These are phyloP conservation scores for Idaea dimidiata DNA, from an alignment of 2,888 invertebrate species.

Conservation along the genomic window DNA sequence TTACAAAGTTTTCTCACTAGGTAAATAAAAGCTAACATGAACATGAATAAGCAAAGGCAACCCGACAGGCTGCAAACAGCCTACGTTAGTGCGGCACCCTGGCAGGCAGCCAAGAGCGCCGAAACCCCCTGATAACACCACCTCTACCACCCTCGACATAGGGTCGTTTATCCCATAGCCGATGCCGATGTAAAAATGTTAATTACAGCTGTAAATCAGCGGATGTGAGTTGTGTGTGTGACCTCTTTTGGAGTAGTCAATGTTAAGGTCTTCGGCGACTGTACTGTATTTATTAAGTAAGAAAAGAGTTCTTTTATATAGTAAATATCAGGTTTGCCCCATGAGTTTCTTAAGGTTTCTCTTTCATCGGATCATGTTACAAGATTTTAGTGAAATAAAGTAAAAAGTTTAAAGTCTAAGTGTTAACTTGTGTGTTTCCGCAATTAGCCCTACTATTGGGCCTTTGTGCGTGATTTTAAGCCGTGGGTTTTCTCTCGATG, in stretches of 20 bases:
- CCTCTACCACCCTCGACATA: slow-evolving; percentile 3
- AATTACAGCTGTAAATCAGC: slow-evolving; percentile 29
- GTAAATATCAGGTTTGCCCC: too few species aligned
- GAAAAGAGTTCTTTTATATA: too few species aligned
- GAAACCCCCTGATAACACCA: slow-evolving; percentile 3
- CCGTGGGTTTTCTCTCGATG: too few species aligned
- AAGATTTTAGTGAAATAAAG: too few species aligned
- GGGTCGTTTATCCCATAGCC: not conserved
- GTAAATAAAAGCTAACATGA: not conserved
- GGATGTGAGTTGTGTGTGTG: slow-evolving; percentile 6
- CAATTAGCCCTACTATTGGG: too few species aligned
- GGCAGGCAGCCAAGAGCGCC: slow-evolving; percentile 26
- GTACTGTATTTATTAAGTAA: not conserved
- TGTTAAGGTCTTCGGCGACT: not conserved
- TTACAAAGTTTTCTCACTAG: not conserved
- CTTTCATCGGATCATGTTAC: too few species aligned
- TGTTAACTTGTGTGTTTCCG: too few species aligned
- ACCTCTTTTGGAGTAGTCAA: slow-evolving; percentile 10
- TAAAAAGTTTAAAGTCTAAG: too few species aligned
- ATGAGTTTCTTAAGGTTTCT: too few species aligned
- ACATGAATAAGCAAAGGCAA: not conserved
- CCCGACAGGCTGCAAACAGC: slow-evolving; percentile 9
- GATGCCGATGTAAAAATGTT: slow-evolving; percentile 12
- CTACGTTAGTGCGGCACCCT: slow-evolving; percentile 28
- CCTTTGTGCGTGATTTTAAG: too few species aligned